phyloP scores from a whole-genome alignment of 2,888 invertebrate genomes.

The Copidosoma aretas region DNA sequence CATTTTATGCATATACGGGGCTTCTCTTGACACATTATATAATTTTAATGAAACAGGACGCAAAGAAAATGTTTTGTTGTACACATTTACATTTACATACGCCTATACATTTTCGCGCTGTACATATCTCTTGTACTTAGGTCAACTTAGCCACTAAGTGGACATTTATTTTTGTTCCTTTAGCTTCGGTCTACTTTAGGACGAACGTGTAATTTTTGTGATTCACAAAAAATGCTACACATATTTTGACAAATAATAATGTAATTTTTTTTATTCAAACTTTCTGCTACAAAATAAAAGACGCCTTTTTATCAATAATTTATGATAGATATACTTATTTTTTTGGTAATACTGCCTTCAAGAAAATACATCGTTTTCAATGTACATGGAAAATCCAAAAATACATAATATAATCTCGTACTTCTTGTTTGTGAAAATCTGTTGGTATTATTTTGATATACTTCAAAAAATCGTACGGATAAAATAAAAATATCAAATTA shows the following conservation, averaged over 20 bases:
- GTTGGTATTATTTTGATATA: no score
- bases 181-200: slow-evolving; percentile 11
- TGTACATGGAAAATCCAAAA: background rate
- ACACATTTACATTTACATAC: slow-evolving; percentile 26
- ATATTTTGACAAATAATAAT: no score
- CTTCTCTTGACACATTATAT: slow-evolving; percentile 8
- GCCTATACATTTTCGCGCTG: slow-evolving; percentile 20
- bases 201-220: slow-evolving; percentile 7
- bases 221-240: no score
- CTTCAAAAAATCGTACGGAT: no score
- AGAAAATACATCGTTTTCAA: slow-evolving; percentile 5
- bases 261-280: no score
- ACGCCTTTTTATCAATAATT: no score
- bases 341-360: background rate
- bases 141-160: slow-evolving; percentile 13
- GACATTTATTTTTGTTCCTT: slow-evolving; percentile 8
- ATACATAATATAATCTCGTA: no score
- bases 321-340: background rate
- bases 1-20: slow-evolving; percentile 30
- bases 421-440: no score
- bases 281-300: no score
- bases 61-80: slow-evolving; percentile 16
- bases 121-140: slow-evolving; percentile 18
- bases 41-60: slow-evolving; percentile 13
- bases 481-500: no score